Conservation (phyloP, 92 coral and sea anemone genomes). For the Palythoa caribaeorum region DNA sequence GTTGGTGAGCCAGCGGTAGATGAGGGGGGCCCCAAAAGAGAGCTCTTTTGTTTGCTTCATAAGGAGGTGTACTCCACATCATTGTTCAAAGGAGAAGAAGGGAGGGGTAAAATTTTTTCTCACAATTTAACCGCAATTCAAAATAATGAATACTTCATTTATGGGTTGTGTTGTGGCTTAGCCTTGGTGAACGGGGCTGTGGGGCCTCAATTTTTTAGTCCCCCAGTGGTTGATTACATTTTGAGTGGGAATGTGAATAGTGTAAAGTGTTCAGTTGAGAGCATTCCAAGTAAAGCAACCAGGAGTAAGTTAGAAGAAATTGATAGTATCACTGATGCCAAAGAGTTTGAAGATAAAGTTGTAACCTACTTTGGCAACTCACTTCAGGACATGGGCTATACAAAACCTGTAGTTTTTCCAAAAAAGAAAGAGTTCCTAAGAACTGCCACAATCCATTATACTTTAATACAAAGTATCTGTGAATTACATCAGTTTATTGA, state of each 20-base stretch:
- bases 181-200: constrained; percentile 72
- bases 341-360: no score
- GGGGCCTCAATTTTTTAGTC: constrained; percentile 73
- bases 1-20: constrained; percentile 50
- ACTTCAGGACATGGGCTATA: no score
- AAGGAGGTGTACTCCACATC: constrained; percentile 38
- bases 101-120: constrained; percentile 61
- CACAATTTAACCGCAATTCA: constrained; percentile 63
- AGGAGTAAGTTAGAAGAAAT: constrained; percentile 43
- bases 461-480: constrained; percentile 42
- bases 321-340: not conserved
- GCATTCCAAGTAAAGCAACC: constrained; percentile 53
- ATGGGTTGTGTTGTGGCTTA: constrained; percentile 69
- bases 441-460: no score
- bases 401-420: no score
- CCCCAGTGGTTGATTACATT: constrained; percentile 69
- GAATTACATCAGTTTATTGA: constrained; percentile 71
- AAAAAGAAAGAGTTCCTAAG: no score
- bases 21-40: constrained; percentile 44
- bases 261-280: constrained; percentile 52
- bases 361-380: no score
- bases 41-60: constrained; percentile 42
- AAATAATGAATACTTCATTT: constrained; percentile 64
- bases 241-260: constrained; percentile 53
- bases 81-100: constrained; percentile 27